phyloP scores from a whole-genome alignment of 2,888 invertebrate species.

The Prosapia bicincta region DNA sequence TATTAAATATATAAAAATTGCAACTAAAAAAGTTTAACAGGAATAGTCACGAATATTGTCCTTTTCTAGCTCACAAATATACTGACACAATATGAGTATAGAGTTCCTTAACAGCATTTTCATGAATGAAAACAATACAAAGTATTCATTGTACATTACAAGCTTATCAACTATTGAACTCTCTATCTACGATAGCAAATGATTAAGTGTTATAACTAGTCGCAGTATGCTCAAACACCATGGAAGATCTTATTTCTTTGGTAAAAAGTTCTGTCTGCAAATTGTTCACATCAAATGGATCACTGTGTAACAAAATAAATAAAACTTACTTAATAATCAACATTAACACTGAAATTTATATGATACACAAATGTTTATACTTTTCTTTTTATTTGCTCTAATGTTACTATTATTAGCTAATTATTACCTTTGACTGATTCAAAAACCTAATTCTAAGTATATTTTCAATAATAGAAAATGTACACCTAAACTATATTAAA shows the following conservation, averaged over 20 bases:
- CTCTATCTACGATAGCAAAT: background rate
- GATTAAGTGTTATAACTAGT: background rate
- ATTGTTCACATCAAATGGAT: background rate
- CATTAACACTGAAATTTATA: constrained; percentile 3
- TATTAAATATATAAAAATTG: background rate
- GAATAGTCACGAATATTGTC: background rate
- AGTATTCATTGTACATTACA: background rate
- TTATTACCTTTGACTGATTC: background rate
- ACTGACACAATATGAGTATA: background rate
- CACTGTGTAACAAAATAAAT: constrained; percentile 3
- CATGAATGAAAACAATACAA: background rate
- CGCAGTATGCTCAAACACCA: background rate
- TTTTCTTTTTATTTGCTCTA: background rate
- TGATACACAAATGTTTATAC: background rate
- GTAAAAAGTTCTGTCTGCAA: background rate
- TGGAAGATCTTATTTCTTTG: constrained; percentile 2
- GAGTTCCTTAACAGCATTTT: background rate
- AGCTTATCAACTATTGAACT: background rate
- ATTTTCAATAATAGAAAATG: background rate
- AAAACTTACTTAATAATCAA: constrained; percentile 21
- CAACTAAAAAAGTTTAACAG: background rate
- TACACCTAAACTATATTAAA: background rate
- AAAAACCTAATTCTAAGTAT: background rate
- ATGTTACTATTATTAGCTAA: background rate
- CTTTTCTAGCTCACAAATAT: background rate